Evolutionary conservation across 2,888 invertebrate genomes (phyloP), one percentile per base, ranked within the genome.

Genomic region (Vandiemenella viatica): DNA sequence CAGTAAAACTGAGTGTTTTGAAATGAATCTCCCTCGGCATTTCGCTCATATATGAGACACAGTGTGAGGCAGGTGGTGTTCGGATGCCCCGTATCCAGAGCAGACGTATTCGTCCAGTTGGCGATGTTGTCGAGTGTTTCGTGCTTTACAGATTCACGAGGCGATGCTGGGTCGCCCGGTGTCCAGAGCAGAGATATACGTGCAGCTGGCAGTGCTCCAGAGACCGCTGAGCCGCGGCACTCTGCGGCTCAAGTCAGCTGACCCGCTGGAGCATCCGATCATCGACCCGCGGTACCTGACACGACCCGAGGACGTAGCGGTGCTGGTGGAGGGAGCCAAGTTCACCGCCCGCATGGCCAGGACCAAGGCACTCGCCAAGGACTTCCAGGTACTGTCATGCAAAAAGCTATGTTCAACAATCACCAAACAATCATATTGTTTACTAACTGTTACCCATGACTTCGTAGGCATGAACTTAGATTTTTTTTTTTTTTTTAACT

Each of bases 281-380:
- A 89, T 97, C 64, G 80, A 95, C 65, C 88, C 96, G 2, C 90
- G 93, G 61, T 97, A 97, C 63, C 37, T 48, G 16, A 37, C 77
- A n/a, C 84, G 91, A 64, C 80, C 83, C 0, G 63, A 74, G 50
- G 90, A 85, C 62, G 81, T 86, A 0, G 76, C 79, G 48, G 79
- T 79, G 0, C 68, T 91, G 15, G 83, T 90, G 0, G 90, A 90
- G 65, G 89, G 86, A 13, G 54, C 58, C 6, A 63, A 63, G 51
- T 57, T 63, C 19, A 61, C 60, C 10, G 50, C 61, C 5, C 53
- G 55, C 58, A 77, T 89, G 4, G 80, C 82, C 50, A 77, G 83
- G 56, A 80, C 84, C 0, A 74, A 78, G 49, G 81, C 84, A 0
- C 89, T 89, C 61, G 16, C 72, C 84, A 65, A 66, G 84, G 85